Evolutionary conservation across 2,797 vertebrate species (phyloP).

Genomic region (Kryptolebias ocellatus): DNA sequence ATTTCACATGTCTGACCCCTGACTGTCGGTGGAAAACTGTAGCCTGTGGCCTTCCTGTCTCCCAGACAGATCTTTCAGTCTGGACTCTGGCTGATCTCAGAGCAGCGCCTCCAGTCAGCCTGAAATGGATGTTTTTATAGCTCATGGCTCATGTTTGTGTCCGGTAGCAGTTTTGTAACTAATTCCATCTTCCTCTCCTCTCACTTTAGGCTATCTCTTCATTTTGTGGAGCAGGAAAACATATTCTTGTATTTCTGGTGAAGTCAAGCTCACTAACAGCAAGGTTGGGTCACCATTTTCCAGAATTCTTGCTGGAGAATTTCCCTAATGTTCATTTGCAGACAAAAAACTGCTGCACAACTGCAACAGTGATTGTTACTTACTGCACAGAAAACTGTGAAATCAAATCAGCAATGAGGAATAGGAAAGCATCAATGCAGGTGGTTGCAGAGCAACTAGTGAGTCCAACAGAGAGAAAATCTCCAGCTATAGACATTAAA

Average conservation of each 20-base stretch:
- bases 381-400: not conserved
- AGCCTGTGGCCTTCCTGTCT: not conserved
- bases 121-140: slow-evolving; percentile 20
- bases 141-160: slow-evolving; percentile 16
- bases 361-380: slow-evolving; percentile 9
- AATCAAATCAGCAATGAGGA: slow-evolving; percentile 3
- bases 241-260: slow-evolving; percentile 5
- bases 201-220: slow-evolving; percentile 39
- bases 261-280: not conserved
- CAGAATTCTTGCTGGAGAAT: slow-evolving; percentile 37
- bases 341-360: slow-evolving; percentile 21
- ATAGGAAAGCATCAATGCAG: slow-evolving; percentile 6
- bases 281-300: slow-evolving; percentile 40
- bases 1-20: slow-evolving; percentile 2
- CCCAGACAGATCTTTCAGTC: slow-evolving; percentile 3
- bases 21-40: slow-evolving; percentile 2
- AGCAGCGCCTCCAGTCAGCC: not conserved
- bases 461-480: not conserved
- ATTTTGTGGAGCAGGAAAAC: slow-evolving; percentile 12
- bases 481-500: not conserved
- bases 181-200: slow-evolving; percentile 14
- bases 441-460: not conserved
- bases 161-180: slow-evolving; percentile 8
- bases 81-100: not conserved
- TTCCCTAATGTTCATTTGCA: slow-evolving; percentile 20